Evolutionary conservation across 1,140 invertebrate species (phyloP).

Genomic region (Leucophenga varia): DNA sequence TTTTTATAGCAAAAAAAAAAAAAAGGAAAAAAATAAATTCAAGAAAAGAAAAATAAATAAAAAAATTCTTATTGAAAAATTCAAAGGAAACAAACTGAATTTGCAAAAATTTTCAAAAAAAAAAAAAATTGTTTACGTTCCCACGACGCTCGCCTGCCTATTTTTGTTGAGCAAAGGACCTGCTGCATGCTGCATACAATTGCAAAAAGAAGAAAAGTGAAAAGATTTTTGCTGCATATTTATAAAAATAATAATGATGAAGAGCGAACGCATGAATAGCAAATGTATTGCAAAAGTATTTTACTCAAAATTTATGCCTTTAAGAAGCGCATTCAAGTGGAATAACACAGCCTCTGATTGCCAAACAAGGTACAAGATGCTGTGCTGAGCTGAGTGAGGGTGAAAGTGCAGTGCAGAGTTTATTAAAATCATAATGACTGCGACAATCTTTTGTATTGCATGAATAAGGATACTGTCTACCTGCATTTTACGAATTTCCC

Average conservation of each 20-base stretch:
- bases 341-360: too few relatives aligned
- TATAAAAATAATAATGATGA: constrained; percentile 41
- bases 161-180: background rate
- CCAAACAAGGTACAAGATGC: too few relatives aligned
- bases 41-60: constrained; percentile 5
- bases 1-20: background rate
- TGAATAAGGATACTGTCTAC: constrained; percentile 25
- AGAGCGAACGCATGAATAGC: constrained; percentile 42
- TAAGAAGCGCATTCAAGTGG: too few relatives aligned
- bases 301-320: too few relatives aligned
- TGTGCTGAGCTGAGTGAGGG: too few relatives aligned
- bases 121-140: constrained; percentile 42
- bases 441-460: constrained; percentile 1
- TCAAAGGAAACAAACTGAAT: constrained; percentile 9
- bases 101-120: background rate
- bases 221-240: constrained; percentile 43
- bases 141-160: constrained; percentile 33
- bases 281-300: too few relatives aligned
- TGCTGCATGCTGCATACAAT: constrained; percentile 16
- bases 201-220: too few relatives aligned
- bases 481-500: constrained; percentile 17
- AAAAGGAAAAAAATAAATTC: background rate
- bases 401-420: too few relatives aligned
- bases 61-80: constrained; percentile 1
- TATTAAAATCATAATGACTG: too few relatives aligned